Conservation (phyloP, 2,113 vertebrate species). For the Cacatua alba region DNA sequence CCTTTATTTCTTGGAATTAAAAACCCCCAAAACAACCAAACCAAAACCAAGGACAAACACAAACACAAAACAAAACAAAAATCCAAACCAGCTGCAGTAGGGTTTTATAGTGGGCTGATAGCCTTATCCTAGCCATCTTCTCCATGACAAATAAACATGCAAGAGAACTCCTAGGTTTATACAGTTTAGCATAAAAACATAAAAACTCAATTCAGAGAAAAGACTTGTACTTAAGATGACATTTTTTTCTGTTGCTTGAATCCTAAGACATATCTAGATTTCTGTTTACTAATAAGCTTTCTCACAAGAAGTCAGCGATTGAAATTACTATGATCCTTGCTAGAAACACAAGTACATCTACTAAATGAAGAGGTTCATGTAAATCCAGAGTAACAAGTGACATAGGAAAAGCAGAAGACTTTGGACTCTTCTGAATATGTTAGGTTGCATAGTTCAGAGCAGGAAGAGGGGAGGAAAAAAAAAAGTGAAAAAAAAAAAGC, state of each 20-base stretch:
- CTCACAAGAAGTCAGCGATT: background rate
- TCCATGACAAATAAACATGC: background rate
- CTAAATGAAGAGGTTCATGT: background rate
- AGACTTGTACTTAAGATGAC: background rate
- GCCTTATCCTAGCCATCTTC: background rate
- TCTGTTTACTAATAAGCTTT: background rate
- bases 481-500: background rate
- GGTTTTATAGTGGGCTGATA: background rate
- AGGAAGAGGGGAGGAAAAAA: background rate
- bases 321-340: background rate
- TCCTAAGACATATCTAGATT: background rate
- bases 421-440: background rate
- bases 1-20: background rate
- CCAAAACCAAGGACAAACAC: background rate
- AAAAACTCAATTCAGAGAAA: background rate
- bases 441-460: background rate
- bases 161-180: background rate
- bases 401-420: background rate
- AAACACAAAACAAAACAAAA: background rate
- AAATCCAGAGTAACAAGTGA: background rate
- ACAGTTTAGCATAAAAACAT: background rate
- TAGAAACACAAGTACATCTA: background rate
- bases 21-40: background rate
- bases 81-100: background rate
- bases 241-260: background rate